Percentiles rank a stretch among this genome's conserved stretches.
Evolutionary conservation across 2,888 invertebrate species (phyloP).

Genomic region (Sialis lutaria): DNA sequence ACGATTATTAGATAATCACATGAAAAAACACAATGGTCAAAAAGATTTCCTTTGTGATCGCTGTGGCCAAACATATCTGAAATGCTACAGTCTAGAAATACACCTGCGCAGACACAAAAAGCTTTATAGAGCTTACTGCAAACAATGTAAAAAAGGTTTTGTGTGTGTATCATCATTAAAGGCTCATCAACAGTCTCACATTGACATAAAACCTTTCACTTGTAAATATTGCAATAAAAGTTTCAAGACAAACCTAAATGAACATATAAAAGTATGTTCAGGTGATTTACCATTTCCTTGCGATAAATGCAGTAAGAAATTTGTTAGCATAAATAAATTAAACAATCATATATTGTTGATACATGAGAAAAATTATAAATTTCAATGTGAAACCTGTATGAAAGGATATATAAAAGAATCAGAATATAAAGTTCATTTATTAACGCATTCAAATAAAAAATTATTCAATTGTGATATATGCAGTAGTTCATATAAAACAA

Average conservation of each 20-base stretch:
- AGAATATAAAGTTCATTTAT: slow-evolving; percentile 23
- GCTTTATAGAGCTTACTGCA: slow-evolving; percentile 11
- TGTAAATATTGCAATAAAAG: slow-evolving; percentile 20
- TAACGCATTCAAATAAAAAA: slow-evolving; percentile 23
- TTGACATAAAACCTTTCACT: slow-evolving; percentile 15
- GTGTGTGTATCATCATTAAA: slow-evolving; percentile 1
- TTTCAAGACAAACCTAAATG: slow-evolving; percentile 21
- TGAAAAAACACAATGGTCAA: slow-evolving; percentile 16
- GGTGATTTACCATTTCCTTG: slow-evolving; percentile 20
- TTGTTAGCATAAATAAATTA: slow-evolving; percentile 20
- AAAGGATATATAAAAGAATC: slow-evolving; percentile 23
- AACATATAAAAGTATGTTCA: slow-evolving; percentile 22
- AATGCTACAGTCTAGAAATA: slow-evolving; percentile 6
- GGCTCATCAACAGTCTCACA: slow-evolving; percentile 9
- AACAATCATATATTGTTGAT: slow-evolving; percentile 22
- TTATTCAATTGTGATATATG: slow-evolving; percentile 22
- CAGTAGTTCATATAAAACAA: slow-evolving; percentile 22
- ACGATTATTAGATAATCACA: slow-evolving; percentile 16
- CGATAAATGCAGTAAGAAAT: slow-evolving; percentile 21
- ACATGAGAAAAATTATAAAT: slow-evolving; percentile 23
- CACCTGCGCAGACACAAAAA: slow-evolving; percentile 7
- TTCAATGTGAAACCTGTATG: slow-evolving; percentile 24
- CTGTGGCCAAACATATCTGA: slow-evolving; percentile 18
- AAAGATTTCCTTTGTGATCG: slow-evolving; percentile 19
- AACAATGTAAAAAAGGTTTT: slow-evolving; percentile 4